A percentile compares a stretch with the other conserved stretches of the same genome.
phyloP scores from a whole-genome alignment of 2,888 invertebrate species.

The Geotrupes spiniger region DNA sequence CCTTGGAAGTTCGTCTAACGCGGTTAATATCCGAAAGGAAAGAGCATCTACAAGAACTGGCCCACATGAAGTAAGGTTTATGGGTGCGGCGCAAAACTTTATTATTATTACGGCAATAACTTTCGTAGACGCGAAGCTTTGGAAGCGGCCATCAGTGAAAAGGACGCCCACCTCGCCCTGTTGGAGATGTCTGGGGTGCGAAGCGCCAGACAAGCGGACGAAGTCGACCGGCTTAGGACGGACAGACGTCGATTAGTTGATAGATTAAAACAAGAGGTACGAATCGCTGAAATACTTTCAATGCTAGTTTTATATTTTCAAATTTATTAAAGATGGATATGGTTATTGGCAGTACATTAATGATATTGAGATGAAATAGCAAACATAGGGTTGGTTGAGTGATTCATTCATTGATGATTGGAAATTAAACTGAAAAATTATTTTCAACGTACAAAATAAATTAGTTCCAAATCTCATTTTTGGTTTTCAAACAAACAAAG shows the following conservation, averaged over 20 bases:
- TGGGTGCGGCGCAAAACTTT: too few species aligned
- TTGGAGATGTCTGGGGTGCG: conserved; percentile 72
- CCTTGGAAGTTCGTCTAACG: conserved; percentile 61
- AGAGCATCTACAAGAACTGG: conserved; percentile 70
- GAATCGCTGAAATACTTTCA: too few species aligned
- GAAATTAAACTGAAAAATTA: too few species aligned
- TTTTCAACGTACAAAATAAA: too few species aligned
- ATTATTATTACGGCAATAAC: background rate
- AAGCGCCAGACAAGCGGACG: conserved; percentile 61
- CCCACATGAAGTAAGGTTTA: conserved; percentile 73
- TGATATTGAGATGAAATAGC: too few species aligned
- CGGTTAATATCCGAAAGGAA: conserved; percentile 62
- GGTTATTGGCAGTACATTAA: too few species aligned
- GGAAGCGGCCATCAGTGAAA: conserved; percentile 80
- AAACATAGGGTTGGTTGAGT: too few species aligned
- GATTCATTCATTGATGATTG: too few species aligned
- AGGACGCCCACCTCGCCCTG: conserved; percentile 82
- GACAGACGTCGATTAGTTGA: conserved; percentile 71
- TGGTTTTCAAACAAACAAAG: too few species aligned
- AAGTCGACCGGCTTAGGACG: conserved; percentile 64
- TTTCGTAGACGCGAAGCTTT: conserved; percentile 74
- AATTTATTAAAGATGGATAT: too few species aligned
- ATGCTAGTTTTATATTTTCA: too few species aligned
- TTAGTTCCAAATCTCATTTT: too few species aligned
- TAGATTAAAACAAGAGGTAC: conserved; percentile 70